Evolutionary conservation across 2,797 vertebrate species (phyloP), one percentile per base, ranked within the genome.

Genomic region (Acanthopagrus latus): DNA sequence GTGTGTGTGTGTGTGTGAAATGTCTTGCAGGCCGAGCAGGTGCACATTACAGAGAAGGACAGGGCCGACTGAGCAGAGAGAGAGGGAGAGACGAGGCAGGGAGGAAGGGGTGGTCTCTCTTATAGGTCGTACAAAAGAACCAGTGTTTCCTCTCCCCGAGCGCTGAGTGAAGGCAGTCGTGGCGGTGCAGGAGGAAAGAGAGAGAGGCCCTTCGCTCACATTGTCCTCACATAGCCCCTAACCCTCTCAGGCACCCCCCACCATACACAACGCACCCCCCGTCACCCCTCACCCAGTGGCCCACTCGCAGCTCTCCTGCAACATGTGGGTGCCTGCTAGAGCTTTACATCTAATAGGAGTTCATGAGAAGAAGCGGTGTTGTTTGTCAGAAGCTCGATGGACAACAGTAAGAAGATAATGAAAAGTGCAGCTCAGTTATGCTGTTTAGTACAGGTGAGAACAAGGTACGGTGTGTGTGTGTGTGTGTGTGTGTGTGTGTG

Each of bases 51-150:
- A 86, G 83, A 83, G 88, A 85, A 79, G 82, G 87, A 90, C 55
- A 86, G 83, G 85, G 90, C 82, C 56, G 81, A 91, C 62, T 87
- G 90, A 91, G 78, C 83, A 88, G 79, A 74, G 79, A 57, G 81
- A 65, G 77, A 43, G 51, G 16, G 65, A 23, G 74, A 23, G 60
- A 29, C 6, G 48, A 46, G 11, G 76, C 73, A 29, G 66, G 21
- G 48, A 57, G 57, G 65, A 21, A 46, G 71, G 79, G 85, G 75
- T 71, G 77, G 74, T 83, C 82, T 88, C 87, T 86, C 88, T 90
- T 93, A 85, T 74, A 82, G 84, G 86, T 90, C 82, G 63, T 74
- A 93, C 91, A 93, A 95, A 93, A 90, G 89, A 88, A 57, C 78
- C 92, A 93, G 90, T 93, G 93, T 94, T 92, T 88, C 87, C 74